Base-by-base conservation (phyloP, 2,113 vertebrate genomes). In the Platichthys stellatus region DNA sequence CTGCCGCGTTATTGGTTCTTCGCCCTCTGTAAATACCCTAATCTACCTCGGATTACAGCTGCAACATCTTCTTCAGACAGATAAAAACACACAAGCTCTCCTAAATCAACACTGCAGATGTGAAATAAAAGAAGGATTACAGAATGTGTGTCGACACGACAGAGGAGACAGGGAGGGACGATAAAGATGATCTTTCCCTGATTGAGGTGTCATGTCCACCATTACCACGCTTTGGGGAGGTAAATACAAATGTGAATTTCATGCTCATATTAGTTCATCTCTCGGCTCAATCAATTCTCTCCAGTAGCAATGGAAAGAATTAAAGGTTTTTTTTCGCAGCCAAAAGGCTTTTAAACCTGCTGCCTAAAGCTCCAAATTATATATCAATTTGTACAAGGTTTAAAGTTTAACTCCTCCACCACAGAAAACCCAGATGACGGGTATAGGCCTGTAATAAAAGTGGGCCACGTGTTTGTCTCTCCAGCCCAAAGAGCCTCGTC, bases 21-120 rank as follows among this genome's bases (percentile, higher is more conserved):
- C 68, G 72, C 60, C 76, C 78, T 87, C 74, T 86, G 86, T 65
- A 85, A 84, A 85, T 67, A 72, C 67, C 23, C 72, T 88, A 88
- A 90, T 91, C 86, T 81, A 76, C 49, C 64, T 71, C 18, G 69
- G 84, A 88, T 92, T 90, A 90, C 72, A 68, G 60, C 58, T 18
- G 7, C 53, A 61, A 67, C 62, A 82, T 72, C 51, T 21, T 63
- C 60, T 81, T 57, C 67, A 61, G 43, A 61, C 60, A 23, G 61
- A 86, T 78, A 65, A 82, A 86, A 80, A 86, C 57, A 85, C 64
- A 72, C 65, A 47, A 68, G 58, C 64, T 14, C 66, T 65, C 12
- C 43, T 75, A 66, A 73, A 82, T 76, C 81, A 63, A 63, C 74
- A 53, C 1, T 0, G 63, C 68, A 63, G 70, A 14, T 35, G 70